These are phyloP conservation scores for Meloe dianella DNA, from an alignment of 2,888 invertebrate species.

Conservation along the genomic window DNA sequence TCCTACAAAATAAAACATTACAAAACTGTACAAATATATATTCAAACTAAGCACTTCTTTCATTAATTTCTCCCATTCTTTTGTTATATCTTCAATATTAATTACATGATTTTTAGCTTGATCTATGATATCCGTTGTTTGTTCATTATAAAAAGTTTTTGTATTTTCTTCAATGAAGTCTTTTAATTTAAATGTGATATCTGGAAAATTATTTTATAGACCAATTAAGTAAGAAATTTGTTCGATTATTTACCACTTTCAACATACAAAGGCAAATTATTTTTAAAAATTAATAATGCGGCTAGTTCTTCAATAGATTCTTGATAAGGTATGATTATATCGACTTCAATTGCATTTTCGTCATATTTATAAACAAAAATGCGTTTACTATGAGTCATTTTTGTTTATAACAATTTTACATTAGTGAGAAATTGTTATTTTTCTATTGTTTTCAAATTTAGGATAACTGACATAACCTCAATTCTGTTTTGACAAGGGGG, in stretches of 20 bases:
- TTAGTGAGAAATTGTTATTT: too few relatives aligned
- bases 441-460: conserved; percentile 1
- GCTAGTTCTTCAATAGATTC: conserved; percentile 50
- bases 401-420: not conserved
- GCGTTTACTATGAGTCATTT: not conserved
- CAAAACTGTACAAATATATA: conserved; percentile 2
- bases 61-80: conserved; percentile 80
- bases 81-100: conserved; percentile 77
- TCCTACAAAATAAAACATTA: conserved; percentile 61
- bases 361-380: conserved; percentile 36
- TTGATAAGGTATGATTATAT: conserved; percentile 49
- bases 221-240: not conserved
- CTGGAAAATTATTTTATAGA: conserved; percentile 16
- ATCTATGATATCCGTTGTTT: conserved; percentile 67
- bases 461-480: not conserved
- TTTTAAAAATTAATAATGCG: conserved; percentile 49
- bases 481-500: too few relatives aligned
- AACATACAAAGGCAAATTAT: conserved; percentile 51
- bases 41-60: conserved; percentile 62
- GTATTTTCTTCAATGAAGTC: conserved; percentile 73
- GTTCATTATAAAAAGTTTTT: conserved; percentile 70
- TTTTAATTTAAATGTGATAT: conserved; percentile 28
- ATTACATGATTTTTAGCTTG: conserved; percentile 68
- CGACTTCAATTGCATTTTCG: conserved; percentile 42
- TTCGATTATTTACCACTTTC: conserved; percentile 53